phyloP scores from a whole-genome alignment of 2,888 invertebrate species.

The Sinotaia quadrata region DNA sequence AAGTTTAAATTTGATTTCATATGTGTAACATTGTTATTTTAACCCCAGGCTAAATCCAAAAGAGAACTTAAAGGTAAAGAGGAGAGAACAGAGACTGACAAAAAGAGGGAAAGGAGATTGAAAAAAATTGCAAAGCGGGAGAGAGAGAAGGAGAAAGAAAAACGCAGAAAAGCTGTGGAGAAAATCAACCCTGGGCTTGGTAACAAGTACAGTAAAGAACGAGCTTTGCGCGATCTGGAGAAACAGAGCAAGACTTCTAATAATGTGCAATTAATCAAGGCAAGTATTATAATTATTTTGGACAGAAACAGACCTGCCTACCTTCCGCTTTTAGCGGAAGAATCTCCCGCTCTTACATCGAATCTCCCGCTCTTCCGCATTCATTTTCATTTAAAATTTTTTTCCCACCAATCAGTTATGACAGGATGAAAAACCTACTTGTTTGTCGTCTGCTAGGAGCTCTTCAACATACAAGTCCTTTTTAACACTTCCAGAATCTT shows the following conservation, averaged over 20 bases:
- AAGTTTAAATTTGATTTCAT: too few species aligned
- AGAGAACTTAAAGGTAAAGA: slow-evolving; percentile 80
- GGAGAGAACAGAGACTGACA: slow-evolving; percentile 89
- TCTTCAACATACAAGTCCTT: too few species aligned
- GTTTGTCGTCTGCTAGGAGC: background rate
- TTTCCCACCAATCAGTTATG: background rate
- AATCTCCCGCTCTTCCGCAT: too few species aligned
- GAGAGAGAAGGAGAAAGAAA: slow-evolving; percentile 86
- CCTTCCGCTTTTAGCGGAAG: too few species aligned
- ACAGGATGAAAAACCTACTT: background rate
- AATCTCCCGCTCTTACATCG: too few species aligned
- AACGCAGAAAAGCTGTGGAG: slow-evolving; percentile 74
- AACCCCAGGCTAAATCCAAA: slow-evolving; percentile 67
- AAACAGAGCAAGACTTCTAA: slow-evolving; percentile 74
- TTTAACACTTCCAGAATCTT: too few species aligned
- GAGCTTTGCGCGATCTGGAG: slow-evolving; percentile 78
- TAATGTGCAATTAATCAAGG: slow-evolving; percentile 74
- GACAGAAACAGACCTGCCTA: background rate
- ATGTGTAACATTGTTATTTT: too few species aligned
- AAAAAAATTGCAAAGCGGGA: slow-evolving; percentile 73
- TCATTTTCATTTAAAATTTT: too few species aligned
- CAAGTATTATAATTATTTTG: slow-evolving; percentile 53
- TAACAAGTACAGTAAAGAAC: slow-evolving; percentile 76
- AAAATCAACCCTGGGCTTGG: slow-evolving; percentile 74
- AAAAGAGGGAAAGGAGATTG: slow-evolving; percentile 85